Conservation (phyloP, 2,113 vertebrate species). For the Coptodon rendalli region DNA sequence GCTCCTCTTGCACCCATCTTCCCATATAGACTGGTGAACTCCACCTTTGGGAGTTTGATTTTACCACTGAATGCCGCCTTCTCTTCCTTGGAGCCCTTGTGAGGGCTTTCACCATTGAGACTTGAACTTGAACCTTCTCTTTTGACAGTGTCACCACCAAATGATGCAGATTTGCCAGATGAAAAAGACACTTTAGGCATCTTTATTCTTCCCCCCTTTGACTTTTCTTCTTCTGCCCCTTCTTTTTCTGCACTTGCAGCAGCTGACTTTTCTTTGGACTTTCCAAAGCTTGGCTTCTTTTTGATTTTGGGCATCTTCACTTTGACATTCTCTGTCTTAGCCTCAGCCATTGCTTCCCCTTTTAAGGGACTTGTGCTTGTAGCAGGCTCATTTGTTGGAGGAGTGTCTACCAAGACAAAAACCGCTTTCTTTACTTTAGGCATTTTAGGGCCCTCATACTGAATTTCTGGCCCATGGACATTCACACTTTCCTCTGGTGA, state of each 20-base stretch:
- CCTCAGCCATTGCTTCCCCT: background rate
- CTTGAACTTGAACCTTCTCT: slow-evolving; percentile 22
- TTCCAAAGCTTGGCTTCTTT: slow-evolving; percentile 64
- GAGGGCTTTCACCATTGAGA: slow-evolving; percentile 23
- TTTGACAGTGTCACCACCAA: slow-evolving; percentile 41
- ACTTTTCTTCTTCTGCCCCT: slow-evolving; percentile 13
- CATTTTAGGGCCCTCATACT: slow-evolving; percentile 62
- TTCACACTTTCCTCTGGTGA: slow-evolving; percentile 30
- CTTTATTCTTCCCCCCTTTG: slow-evolving; percentile 48
- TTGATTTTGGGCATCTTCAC: slow-evolving; percentile 63
- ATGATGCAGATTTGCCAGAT: slow-evolving; percentile 35
- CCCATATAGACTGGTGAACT: slow-evolving; percentile 71
- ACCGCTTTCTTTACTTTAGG: slow-evolving; percentile 71
- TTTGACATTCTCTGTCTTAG: slow-evolving; percentile 29
- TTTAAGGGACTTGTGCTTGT: background rate
- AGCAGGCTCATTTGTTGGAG: slow-evolving; percentile 27
- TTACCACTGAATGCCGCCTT: slow-evolving; percentile 62
- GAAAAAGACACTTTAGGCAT: slow-evolving; percentile 74
- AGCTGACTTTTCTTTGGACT: slow-evolving; percentile 54
- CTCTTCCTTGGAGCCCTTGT: slow-evolving; percentile 47
- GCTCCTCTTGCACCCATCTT: slow-evolving; percentile 35
- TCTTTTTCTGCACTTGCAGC: slow-evolving; percentile 27
- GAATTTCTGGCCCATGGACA: slow-evolving; percentile 41
- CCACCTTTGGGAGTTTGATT: slow-evolving; percentile 76
- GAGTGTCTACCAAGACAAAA: slow-evolving; percentile 67